These are phyloP conservation scores for Phylloscopus whistleri DNA, from an alignment of 2,113 vertebrate genomes.

Conservation along the genomic window DNA sequence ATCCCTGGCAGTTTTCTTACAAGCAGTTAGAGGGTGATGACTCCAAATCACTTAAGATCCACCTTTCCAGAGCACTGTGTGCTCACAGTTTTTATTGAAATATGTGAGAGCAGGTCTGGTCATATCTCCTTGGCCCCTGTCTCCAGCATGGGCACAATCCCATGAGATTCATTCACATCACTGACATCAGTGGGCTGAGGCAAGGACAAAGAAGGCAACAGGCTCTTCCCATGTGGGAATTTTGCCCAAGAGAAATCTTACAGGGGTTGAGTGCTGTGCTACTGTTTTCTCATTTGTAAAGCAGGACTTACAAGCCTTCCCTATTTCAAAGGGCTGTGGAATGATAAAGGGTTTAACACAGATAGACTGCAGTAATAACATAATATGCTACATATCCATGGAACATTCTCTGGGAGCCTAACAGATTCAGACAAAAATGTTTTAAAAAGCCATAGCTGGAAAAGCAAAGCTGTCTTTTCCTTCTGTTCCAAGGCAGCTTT, in stretches of 20 bases:
- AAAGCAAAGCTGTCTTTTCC: slow-evolving; percentile 14
- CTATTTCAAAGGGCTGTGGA: neutral
- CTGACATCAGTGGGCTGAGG: neutral
- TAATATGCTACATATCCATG: neutral
- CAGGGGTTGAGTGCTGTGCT: neutral
- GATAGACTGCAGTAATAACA: neutral
- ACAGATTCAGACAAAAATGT: neutral
- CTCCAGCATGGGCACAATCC: neutral
- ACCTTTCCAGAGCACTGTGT: neutral
- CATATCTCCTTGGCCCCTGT: neutral
- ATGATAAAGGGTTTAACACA: neutral
- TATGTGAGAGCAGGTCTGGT: neutral
- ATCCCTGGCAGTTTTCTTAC: neutral
- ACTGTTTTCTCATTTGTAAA: neutral
- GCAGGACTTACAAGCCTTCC: neutral
- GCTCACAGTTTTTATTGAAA: neutral
- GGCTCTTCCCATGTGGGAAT: neutral
- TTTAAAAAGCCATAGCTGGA: neutral
- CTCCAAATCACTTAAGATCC: neutral
- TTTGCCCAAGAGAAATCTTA: neutral
- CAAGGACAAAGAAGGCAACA: neutral
- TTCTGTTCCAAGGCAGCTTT: slow-evolving; percentile 17
- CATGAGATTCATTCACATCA: neutral
- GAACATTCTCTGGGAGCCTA: neutral
- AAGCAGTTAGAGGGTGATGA: neutral